Percentiles rank a stretch among this genome's conserved stretches.
These are phyloP conservation scores for Aphelenchoides avenae DNA, from an alignment of 1,140 invertebrate species.

Conservation along the genomic window DNA sequence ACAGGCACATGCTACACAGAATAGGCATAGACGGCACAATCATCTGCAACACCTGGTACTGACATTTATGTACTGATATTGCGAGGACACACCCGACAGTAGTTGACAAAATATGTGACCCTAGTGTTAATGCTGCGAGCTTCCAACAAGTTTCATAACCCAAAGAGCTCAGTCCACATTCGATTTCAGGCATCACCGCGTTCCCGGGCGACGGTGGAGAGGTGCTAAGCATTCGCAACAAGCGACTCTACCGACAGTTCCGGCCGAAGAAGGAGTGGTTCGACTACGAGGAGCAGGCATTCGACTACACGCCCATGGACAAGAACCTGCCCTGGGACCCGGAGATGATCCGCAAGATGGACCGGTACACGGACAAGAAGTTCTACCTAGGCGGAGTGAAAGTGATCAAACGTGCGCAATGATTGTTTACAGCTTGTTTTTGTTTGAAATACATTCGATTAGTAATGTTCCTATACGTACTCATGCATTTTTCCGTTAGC, in stretches of 20 bases:
- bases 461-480: neutral
- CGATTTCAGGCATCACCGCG: constrained; percentile 53
- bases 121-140: constrained; percentile 1
- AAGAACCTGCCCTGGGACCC: constrained; percentile 54
- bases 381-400: constrained; percentile 19
- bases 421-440: constrained; percentile 8
- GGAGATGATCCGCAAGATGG: constrained; percentile 53
- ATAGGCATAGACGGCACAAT: no score
- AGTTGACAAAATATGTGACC: no score
- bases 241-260: constrained; percentile 49
- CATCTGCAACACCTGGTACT: no score
- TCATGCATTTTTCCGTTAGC: neutral
- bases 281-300: constrained; percentile 53
- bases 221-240: constrained; percentile 46
- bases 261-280: constrained; percentile 56
- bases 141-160: constrained; percentile 10
- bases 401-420: constrained; percentile 3
- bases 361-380: constrained; percentile 42
- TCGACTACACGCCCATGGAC: constrained; percentile 33
- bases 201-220: constrained; percentile 49
- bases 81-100: no score
- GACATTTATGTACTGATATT: no score
- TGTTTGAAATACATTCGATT: constrained; percentile 13
- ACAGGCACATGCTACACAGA: no score
- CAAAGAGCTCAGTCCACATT: no score